These are phyloP conservation scores for Falco naumanni DNA, from an alignment of 2,797 vertebrate species.

Conservation along the genomic window DNA sequence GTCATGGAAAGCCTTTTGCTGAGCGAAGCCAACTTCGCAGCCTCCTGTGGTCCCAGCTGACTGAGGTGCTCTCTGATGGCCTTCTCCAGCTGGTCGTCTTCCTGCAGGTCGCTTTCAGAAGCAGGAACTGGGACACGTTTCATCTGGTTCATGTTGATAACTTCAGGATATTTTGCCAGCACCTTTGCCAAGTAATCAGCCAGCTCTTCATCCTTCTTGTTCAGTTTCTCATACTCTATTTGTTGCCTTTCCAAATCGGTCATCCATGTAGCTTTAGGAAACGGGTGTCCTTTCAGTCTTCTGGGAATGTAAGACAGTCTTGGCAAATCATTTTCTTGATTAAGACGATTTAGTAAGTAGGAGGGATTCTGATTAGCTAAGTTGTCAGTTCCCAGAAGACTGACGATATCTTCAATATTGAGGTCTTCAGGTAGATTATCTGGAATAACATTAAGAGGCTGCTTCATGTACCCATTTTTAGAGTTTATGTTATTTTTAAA, in stretches of 20 bases:
- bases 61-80: slow-evolving; percentile 84
- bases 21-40: slow-evolving; percentile 68
- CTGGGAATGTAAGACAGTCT: slow-evolving; percentile 75
- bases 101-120: slow-evolving; percentile 73
- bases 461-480: slow-evolving; percentile 81
- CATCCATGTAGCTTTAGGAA: slow-evolving; percentile 74
- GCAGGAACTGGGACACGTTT: slow-evolving; percentile 80
- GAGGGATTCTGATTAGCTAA: slow-evolving; percentile 79
- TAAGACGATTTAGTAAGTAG: slow-evolving; percentile 80
- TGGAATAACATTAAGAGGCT: slow-evolving; percentile 63
- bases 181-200: slow-evolving; percentile 87
- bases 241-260: slow-evolving; percentile 82
- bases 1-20: slow-evolving; percentile 79
- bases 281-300: slow-evolving; percentile 74
- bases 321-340: slow-evolving; percentile 75
- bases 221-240: slow-evolving; percentile 80
- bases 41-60: slow-evolving; percentile 79
- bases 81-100: slow-evolving; percentile 79
- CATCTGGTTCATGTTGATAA: slow-evolving; percentile 72
- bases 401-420: slow-evolving; percentile 88
- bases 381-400: slow-evolving; percentile 84
- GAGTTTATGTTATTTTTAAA: slow-evolving; percentile 79
- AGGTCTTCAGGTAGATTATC: slow-evolving; percentile 84
- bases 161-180: slow-evolving; percentile 85
- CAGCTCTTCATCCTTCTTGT: slow-evolving; percentile 86